A percentile compares a stretch with the other conserved stretches of the same genome.
Evolutionary conservation across 2,888 invertebrate species (phyloP).

Genomic region (Hirudinaria manillensis): DNA sequence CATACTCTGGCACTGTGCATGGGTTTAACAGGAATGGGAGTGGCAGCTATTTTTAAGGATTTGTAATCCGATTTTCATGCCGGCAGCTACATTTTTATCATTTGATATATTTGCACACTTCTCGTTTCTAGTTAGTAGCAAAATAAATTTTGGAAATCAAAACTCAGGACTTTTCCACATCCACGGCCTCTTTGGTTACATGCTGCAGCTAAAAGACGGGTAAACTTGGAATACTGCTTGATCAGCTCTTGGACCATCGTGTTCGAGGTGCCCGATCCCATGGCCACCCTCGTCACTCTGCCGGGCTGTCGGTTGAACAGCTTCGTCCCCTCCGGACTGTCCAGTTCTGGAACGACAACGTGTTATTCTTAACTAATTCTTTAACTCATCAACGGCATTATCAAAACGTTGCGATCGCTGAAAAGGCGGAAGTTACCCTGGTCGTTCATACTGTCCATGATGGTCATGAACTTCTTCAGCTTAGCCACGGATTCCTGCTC

Average conservation of each 20-base stretch:
- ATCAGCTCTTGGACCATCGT: constrained; percentile 93
- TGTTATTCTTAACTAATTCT: background rate
- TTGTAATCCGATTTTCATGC: too few species aligned
- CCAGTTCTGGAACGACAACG: constrained; percentile 66
- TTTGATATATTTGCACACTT: too few species aligned
- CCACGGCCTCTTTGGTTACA: too few species aligned
- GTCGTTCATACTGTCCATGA: constrained; percentile 99
- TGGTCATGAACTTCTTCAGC: constrained; percentile 94
- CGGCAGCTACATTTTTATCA: too few species aligned
- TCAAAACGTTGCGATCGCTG: background rate
- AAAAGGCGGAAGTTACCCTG: constrained; percentile 61
- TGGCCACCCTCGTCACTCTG: constrained; percentile 75
- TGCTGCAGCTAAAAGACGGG: constrained; percentile 58
- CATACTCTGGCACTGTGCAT: too few species aligned
- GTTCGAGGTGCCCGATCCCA: constrained; percentile 88
- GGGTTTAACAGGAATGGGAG: too few species aligned
- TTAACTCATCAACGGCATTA: background rate
- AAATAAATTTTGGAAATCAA: too few species aligned
- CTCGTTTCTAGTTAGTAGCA: too few species aligned
- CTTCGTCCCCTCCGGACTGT: constrained; percentile 90
- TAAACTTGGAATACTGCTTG: constrained; percentile 96
- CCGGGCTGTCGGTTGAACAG: constrained; percentile 85
- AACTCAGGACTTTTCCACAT: too few species aligned
- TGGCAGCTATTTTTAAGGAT: too few species aligned
- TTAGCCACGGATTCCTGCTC: constrained; percentile 97